phyloP scores from a whole-genome alignment of 2,888 invertebrate genomes.

The Drosophila tripunctata region DNA sequence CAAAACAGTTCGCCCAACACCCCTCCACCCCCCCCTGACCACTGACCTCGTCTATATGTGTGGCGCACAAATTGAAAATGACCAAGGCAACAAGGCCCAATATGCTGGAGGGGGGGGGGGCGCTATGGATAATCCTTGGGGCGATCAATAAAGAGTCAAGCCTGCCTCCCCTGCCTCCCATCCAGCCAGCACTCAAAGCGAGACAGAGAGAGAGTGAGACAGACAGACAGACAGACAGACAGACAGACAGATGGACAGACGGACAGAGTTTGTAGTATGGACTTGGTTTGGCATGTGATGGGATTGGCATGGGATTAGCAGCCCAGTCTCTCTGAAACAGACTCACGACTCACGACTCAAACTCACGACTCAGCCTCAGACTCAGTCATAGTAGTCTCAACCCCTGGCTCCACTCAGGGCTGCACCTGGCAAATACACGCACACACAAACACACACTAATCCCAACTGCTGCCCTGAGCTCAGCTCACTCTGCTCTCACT shows the following conservation, averaged over 20 bases:
- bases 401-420: constrained; percentile 40
- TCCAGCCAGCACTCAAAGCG: constrained; percentile 38
- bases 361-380: constrained; percentile 18
- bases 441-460: constrained; percentile 42
- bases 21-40: not conserved
- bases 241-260: constrained; percentile 2
- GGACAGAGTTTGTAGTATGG: constrained; percentile 17
- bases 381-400: too few species aligned
- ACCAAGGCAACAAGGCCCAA: constrained; percentile 64
- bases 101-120: constrained; percentile 72
- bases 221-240: constrained; percentile 13
- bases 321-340: constrained; percentile 46
- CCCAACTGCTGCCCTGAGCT: constrained; percentile 55
- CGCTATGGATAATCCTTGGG: constrained; percentile 70
- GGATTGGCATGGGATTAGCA: constrained; percentile 76
- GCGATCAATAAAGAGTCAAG: constrained; percentile 74
- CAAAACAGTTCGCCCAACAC: not conserved
- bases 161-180: too few species aligned
- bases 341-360: constrained; percentile 20
- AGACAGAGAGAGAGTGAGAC: not conserved
- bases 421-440: constrained; percentile 59
- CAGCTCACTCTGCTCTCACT: not conserved
- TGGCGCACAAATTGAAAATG: constrained; percentile 71
- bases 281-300: constrained; percentile 62
- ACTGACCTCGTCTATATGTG: constrained; percentile 2